A percentile compares a stretch with the other conserved stretches of the same genome.
These are phyloP conservation scores for Pipra filicauda DNA, from an alignment of 2,113 vertebrate species.

Conservation along the genomic window DNA sequence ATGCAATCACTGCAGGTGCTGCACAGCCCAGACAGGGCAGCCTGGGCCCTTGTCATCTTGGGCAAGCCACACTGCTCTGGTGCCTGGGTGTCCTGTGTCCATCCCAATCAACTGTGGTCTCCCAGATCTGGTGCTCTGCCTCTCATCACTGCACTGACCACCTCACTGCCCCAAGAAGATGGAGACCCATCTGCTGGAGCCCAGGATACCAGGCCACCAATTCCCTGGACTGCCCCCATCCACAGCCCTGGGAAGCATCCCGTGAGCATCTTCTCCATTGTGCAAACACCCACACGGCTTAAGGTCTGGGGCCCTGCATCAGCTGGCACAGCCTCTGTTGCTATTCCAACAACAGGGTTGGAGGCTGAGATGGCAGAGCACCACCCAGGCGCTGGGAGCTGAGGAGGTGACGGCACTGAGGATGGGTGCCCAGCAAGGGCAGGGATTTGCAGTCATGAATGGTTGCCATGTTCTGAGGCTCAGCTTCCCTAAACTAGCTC, in stretches of 20 bases:
- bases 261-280: not conserved
- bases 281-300: not conserved
- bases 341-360: not conserved
- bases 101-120: not conserved
- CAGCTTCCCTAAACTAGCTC: constrained; percentile 21
- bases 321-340: not conserved
- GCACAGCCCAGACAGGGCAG: not conserved
- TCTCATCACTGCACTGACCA: not conserved
- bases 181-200: not conserved
- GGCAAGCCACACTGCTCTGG: rapidly evolving
- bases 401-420: not conserved
- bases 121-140: not conserved
- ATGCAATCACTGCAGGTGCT: not conserved
- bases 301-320: not conserved
- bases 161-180: not conserved
- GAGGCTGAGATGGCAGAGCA: not conserved
- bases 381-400: not conserved
- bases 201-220: not conserved
- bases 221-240: not conserved
- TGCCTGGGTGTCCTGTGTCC: not conserved
- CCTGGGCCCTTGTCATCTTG: not conserved
- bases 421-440: not conserved
- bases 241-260: not conserved
- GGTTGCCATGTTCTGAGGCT: not conserved
- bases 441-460: not conserved